Evolutionary conservation across 1,140 invertebrate species (phyloP).

Genomic region (Diuraphis noxia): DNA sequence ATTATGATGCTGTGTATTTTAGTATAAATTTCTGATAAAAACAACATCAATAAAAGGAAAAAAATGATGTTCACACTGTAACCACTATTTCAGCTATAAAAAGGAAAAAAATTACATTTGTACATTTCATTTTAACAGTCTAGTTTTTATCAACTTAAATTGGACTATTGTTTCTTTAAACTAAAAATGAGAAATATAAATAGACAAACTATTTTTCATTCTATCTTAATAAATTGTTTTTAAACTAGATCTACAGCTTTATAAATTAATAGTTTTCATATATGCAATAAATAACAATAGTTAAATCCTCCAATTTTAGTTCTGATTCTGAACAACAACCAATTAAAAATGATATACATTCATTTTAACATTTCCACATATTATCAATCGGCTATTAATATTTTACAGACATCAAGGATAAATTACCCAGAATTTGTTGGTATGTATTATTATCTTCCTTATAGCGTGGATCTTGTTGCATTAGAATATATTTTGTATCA

Average conservation of each 20-base stretch:
- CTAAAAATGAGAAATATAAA: background rate
- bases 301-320: background rate
- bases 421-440: constrained; percentile 13
- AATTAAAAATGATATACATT: background rate
- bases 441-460: background rate
- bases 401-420: background rate
- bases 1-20: background rate
- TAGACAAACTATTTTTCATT: background rate
- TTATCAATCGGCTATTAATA: background rate
- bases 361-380: background rate
- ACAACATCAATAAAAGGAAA: background rate
- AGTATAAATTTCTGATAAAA: background rate
- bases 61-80: background rate
- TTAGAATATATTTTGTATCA: background rate
- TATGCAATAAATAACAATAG: background rate
- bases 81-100: background rate
- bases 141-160: background rate
- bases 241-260: background rate
- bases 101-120: background rate
- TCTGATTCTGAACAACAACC: background rate
- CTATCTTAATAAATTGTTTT: background rate
- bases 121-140: background rate
- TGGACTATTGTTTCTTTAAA: background rate
- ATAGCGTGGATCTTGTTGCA: constrained; percentile 13
- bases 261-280: background rate